These are phyloP conservation scores for Perca flavescens DNA, from an alignment of 2,113 vertebrate genomes.

Conservation along the genomic window DNA sequence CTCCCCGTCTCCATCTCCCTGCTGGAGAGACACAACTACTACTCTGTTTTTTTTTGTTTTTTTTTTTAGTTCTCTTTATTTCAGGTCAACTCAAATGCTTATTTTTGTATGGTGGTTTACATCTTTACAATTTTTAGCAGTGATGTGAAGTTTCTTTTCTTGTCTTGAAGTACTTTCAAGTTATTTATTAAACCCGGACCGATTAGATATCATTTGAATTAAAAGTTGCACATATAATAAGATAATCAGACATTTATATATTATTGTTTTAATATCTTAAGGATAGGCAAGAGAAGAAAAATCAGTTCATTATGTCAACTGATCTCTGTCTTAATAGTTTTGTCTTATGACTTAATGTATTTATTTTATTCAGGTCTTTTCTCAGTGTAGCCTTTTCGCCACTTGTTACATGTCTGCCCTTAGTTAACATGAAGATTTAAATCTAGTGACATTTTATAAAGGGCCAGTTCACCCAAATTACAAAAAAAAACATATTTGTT, in stretches of 20 bases:
- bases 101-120: background rate
- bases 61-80: background rate
- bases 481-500: background rate
- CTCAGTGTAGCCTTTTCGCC: background rate
- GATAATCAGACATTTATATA: background rate
- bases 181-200: background rate
- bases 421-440: background rate
- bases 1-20: conserved; percentile 5
- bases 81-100: background rate
- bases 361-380: background rate
- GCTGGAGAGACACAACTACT: background rate
- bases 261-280: background rate
- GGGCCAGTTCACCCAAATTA: background rate
- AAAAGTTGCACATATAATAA: background rate
- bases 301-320: background rate
- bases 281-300: background rate
- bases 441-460: background rate
- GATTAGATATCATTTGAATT: background rate
- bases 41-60: background rate
- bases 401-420: background rate
- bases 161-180: background rate
- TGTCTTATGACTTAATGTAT: background rate
- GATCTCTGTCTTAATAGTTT: background rate
- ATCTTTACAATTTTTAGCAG: background rate
- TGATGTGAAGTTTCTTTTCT: background rate